Evolutionary conservation across 1,140 invertebrate genomes (phyloP).

Genomic region (Temnothorax nylanderi): DNA sequence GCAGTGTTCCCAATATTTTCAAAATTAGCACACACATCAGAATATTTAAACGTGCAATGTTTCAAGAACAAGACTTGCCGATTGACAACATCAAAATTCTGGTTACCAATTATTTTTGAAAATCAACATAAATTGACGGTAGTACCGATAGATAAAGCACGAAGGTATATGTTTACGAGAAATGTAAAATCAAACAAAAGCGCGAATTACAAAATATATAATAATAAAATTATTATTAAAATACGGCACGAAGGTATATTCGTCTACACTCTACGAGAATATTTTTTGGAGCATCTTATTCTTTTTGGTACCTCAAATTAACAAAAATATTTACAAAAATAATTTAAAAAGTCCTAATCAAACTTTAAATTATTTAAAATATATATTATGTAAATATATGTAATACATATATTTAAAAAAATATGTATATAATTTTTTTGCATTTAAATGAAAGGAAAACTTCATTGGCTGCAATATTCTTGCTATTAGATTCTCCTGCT

Average conservation of each 20-base stretch:
- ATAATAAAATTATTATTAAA: background rate
- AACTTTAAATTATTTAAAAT: background rate
- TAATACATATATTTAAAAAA: too few species aligned
- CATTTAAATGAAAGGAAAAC: background rate
- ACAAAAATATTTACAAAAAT: background rate
- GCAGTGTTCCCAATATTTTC: background rate
- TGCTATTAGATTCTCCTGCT: background rate
- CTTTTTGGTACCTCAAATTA: background rate
- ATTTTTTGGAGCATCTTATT: constrained; percentile 1
- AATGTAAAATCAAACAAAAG: background rate
- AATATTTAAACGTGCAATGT: constrained; percentile 1
- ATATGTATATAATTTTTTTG: background rate
- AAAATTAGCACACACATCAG: background rate
- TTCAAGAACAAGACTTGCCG: background rate
- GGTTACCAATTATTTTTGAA: constrained; percentile 5
- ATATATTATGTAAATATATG: too few species aligned
- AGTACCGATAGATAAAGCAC: background rate
- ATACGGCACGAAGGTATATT: background rate
- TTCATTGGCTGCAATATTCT: background rate
- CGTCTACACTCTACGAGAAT: background rate
- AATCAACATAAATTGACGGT: background rate
- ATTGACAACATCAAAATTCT: background rate
- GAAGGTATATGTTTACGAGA: background rate
- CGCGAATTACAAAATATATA: background rate
- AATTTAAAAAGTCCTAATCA: constrained; percentile 3